A percentile compares a stretch with the other conserved stretches of the same genome.
phyloP scores from a whole-genome alignment of 1,140 invertebrate species.

The Brachionus calyciflorus region DNA sequence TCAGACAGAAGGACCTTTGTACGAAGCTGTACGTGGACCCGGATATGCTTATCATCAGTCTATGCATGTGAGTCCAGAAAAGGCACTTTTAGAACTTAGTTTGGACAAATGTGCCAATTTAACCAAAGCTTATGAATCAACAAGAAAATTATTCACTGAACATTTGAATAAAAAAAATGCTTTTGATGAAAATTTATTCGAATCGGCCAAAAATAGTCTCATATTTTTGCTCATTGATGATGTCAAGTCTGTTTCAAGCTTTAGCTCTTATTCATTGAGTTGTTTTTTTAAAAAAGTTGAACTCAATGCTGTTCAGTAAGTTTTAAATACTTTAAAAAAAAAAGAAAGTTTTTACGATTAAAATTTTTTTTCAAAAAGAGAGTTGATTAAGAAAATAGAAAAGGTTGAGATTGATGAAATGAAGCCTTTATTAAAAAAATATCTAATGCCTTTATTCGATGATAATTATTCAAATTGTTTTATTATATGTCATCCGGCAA shows the following conservation, averaged over 20 bases:
- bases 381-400: slow-evolving; percentile 68
- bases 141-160: slow-evolving; percentile 69
- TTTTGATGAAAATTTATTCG: slow-evolving; percentile 73
- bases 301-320: slow-evolving; percentile 70
- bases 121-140: slow-evolving; percentile 72
- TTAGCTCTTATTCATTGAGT: slow-evolving; percentile 69
- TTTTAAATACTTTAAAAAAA: not conserved
- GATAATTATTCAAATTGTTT: slow-evolving; percentile 65
- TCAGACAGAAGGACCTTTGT: slow-evolving; percentile 84
- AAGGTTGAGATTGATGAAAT: slow-evolving; percentile 69
- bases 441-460: slow-evolving; percentile 68
- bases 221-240: slow-evolving; percentile 78
- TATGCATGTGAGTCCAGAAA: slow-evolving; percentile 66
- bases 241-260: slow-evolving; percentile 73
- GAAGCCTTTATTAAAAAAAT: slow-evolving; percentile 67
- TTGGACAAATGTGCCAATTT: slow-evolving; percentile 74
- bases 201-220: slow-evolving; percentile 77
- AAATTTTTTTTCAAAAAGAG: slow-evolving; percentile 57
- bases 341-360: not conserved
- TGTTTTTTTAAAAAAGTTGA: slow-evolving; percentile 70
- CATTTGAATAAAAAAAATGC: slow-evolving; percentile 65
- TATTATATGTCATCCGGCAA: slow-evolving; percentile 73
- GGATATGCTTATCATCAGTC: slow-evolving; percentile 78
- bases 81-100: slow-evolving; percentile 70
- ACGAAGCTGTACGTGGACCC: slow-evolving; percentile 76